These are phyloP conservation scores for Axea sp. DNA, from an alignment of 2,888 invertebrate genomes.

Conservation along the genomic window DNA sequence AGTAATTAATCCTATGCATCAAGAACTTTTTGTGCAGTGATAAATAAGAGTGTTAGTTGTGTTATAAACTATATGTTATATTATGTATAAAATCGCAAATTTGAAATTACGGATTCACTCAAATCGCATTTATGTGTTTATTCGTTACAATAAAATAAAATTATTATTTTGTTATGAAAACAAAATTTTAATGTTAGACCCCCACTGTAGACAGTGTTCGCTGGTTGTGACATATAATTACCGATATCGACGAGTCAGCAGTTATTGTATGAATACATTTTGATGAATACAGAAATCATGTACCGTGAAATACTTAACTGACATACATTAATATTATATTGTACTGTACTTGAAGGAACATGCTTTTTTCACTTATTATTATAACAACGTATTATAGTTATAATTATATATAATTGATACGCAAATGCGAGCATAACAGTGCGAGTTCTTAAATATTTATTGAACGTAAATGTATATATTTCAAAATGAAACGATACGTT, in stretches of 20 bases:
- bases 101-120: too few species aligned
- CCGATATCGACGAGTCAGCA: constrained; percentile 20
- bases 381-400: neutral
- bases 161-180: too few species aligned
- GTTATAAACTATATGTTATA: too few species aligned
- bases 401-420: neutral
- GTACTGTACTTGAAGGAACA: neutral
- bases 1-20: too few species aligned
- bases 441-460: too few species aligned
- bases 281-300: constrained; percentile 22
- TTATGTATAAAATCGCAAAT: too few species aligned
- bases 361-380: neutral
- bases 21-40: too few species aligned
- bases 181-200: neutral
- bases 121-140: too few species aligned
- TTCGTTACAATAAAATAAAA: too few species aligned
- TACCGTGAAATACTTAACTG: constrained; percentile 17
- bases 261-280: constrained; percentile 18
- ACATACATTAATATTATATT: constrained; percentile 16
- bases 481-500: constrained; percentile 7
- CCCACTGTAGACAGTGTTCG: constrained; percentile 7
- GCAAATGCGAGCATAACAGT: neutral
- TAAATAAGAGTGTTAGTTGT: too few species aligned
- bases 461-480: too few species aligned
- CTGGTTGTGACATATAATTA: constrained; percentile 28